Evolutionary conservation across 2,888 invertebrate genomes (phyloP), one percentile per base, ranked within the genome.

Genomic region (Lasioglossum lativentre): DNA sequence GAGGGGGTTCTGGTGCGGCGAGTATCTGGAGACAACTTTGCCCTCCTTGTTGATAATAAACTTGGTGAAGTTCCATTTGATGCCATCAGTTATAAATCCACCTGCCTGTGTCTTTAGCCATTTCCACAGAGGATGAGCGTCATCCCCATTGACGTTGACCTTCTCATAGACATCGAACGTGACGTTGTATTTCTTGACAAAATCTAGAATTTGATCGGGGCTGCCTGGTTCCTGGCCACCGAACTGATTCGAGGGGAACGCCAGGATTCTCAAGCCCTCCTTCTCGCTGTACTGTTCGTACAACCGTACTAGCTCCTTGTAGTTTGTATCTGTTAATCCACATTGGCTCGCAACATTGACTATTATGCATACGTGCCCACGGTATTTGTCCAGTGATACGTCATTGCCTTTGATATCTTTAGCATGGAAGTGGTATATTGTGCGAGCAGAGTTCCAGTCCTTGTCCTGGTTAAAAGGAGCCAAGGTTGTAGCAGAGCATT

Each of bases 301-400:
- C 83, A 98, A 95, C 90, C 97, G 96, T 93, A 97, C 97, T 78
- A 98, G 95, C 95, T 98, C 97, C 90, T 97, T 97, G 95, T 98
- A 98, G 95, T 98, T 97, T 85, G 96, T 96, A 63, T 97, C 96
- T 0, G 98, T 98, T 84, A 97, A 96, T 16, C 98, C 98, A 95
- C 98, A 98, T 93, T 98, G 96, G 34, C 97, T 98, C 1, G 98
- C 98, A 52, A 98, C 98, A 94, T 99, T 98, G 6, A 98, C 98
- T 83, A 98, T 97, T 68, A 99, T 96, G 88, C 97, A 96, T 56
- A 98, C 97, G 94, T 98, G 97, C 77, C 97, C 98, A 93, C 97
- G 96, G 95, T 98, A 98, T 80, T 97, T 97, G 77, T 97, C 97
- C 86, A 99, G 94, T 12, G 97, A 96, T 0, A 98, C 97, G 56